These are phyloP conservation scores for Pterostichus niger DNA, from an alignment of 2,888 invertebrate species.

Conservation along the genomic window DNA sequence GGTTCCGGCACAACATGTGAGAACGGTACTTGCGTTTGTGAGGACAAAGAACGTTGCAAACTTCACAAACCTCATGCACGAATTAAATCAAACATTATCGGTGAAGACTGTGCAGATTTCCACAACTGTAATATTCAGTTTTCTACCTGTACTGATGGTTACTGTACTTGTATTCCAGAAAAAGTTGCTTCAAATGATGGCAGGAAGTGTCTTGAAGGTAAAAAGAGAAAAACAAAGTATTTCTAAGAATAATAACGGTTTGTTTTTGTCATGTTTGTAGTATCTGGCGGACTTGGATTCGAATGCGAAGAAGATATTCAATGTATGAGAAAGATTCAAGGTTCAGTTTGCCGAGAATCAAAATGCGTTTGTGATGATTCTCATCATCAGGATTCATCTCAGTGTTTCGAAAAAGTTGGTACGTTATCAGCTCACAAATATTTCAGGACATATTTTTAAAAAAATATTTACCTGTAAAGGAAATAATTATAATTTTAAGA, in stretches of 20 bases:
- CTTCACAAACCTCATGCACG: background rate
- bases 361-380: constrained; percentile 71
- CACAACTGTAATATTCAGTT: constrained; percentile 71
- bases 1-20: constrained; percentile 15
- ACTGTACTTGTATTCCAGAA: constrained; percentile 71
- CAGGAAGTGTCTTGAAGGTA: constrained; percentile 72
- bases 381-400: constrained; percentile 69
- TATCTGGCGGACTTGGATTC: constrained; percentile 70
- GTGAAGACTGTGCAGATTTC: constrained; percentile 70
- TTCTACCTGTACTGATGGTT: constrained; percentile 69
- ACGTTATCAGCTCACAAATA: constrained; percentile 34
- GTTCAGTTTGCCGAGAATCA: constrained; percentile 71
- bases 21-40: constrained; percentile 32
- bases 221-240: constrained; percentile 58
- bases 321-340: constrained; percentile 70
- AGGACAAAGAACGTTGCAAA: constrained; percentile 15
- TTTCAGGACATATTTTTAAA: no score
- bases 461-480: no score
- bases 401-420: constrained; percentile 71
- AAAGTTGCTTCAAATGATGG: constrained; percentile 70
- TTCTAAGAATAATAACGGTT: background rate
- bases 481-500: no score
- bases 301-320: constrained; percentile 72
- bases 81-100: constrained; percentile 68
- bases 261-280: constrained; percentile 68